These are phyloP conservation scores for Masnerella sp. DNA, from an alignment of 2,888 invertebrate species.

Conservation along the genomic window DNA sequence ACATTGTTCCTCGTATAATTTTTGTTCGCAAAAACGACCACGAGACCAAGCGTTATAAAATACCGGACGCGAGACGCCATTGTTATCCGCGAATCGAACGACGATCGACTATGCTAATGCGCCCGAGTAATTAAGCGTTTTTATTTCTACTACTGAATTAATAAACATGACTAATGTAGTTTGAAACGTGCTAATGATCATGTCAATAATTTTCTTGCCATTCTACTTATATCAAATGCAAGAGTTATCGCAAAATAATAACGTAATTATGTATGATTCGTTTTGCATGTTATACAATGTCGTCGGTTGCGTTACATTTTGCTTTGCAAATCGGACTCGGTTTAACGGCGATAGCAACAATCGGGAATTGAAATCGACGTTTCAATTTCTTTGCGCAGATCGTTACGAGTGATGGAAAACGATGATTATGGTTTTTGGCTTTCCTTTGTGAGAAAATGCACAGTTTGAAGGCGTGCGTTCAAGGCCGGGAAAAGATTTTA, in stretches of 20 bases:
- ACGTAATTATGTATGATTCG: conserved; percentile 49
- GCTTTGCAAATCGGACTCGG: no score
- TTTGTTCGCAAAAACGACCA: conserved; percentile 40
- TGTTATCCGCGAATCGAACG: conserved; percentile 12
- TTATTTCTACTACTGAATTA: conserved; percentile 44
- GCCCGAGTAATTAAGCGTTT: conserved; percentile 43
- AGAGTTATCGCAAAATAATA: conserved; percentile 57
- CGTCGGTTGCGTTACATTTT: conserved; percentile 27
- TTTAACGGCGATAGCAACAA: no score
- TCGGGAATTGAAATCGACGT: conserved; percentile 9
- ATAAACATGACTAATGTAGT: conserved; percentile 45
- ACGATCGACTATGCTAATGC: conserved; percentile 26
- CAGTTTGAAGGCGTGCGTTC: conserved; percentile 4
- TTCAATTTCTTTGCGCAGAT: conserved; percentile 3
- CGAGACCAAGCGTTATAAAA: no score
- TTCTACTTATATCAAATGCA: conserved; percentile 52
- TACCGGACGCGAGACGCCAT: no score
- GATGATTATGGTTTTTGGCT: no score
- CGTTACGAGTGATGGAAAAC: no score
- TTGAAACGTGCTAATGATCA: conserved; percentile 53
- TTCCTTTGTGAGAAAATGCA: conserved; percentile 3
- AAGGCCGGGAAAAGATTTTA: conserved; percentile 25
- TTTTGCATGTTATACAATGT: conserved; percentile 56
- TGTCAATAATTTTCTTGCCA: conserved; percentile 54
- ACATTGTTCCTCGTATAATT: conserved; percentile 6